Percentiles rank a stretch among this genome's conserved stretches.
These are phyloP conservation scores for Ctena decussata DNA, from an alignment of 2,888 invertebrate species.

Conservation along the genomic window DNA sequence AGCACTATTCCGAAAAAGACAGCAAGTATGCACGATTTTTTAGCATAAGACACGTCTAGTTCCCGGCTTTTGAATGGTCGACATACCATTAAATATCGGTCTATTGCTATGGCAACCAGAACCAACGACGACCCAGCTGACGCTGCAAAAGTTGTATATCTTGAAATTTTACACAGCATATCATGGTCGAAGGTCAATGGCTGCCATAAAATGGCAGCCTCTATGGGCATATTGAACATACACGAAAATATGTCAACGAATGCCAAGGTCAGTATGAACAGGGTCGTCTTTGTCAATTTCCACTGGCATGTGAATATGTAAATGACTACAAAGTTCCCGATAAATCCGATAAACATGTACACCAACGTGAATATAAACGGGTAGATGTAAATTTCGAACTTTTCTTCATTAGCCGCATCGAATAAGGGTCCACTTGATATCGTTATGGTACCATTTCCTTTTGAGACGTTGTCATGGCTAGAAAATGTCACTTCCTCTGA, in stretches of 20 bases:
- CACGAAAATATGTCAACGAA: slow-evolving; percentile 64
- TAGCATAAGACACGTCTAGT: slow-evolving; percentile 55
- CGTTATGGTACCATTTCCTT: not conserved
- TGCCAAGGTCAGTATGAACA: slow-evolving; percentile 64
- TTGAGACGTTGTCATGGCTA: not conserved
- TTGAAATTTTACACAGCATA: slow-evolving; percentile 63
- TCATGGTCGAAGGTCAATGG: slow-evolving; percentile 58
- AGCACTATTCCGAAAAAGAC: slow-evolving; percentile 51
- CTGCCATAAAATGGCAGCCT: slow-evolving; percentile 57
- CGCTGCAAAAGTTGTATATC: slow-evolving; percentile 55
- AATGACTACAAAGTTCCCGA: slow-evolving; percentile 60
- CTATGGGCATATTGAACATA: slow-evolving; percentile 66
- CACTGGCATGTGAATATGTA: slow-evolving; percentile 61
- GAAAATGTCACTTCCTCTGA: not conserved
- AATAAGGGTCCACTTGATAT: slow-evolving; percentile 35
- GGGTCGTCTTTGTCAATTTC: slow-evolving; percentile 58
- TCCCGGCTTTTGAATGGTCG: slow-evolving; percentile 59
- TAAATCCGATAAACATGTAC: slow-evolving; percentile 55
- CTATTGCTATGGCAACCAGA: slow-evolving; percentile 61
- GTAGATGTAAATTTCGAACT: slow-evolving; percentile 48
- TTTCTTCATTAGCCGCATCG: slow-evolving; percentile 19
- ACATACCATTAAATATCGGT: slow-evolving; percentile 62
- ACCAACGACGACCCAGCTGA: slow-evolving; percentile 59
- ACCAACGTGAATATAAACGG: slow-evolving; percentile 58
- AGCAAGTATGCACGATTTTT: slow-evolving; percentile 51